phyloP scores from a whole-genome alignment of 2,888 invertebrate species.

The Allacma fusca region DNA sequence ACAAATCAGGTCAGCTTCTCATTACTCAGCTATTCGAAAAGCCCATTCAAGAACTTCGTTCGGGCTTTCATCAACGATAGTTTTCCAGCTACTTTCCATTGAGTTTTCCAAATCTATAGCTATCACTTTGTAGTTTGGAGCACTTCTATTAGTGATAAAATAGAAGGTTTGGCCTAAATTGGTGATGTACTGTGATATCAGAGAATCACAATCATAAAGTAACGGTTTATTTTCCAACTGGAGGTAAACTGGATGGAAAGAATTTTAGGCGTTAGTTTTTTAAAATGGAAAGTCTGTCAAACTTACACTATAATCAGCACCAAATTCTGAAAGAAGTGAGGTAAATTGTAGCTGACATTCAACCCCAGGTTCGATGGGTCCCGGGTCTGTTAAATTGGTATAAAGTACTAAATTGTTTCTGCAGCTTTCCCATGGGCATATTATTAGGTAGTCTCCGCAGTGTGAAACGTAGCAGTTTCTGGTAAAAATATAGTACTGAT shows the following conservation, averaged over 20 bases:
- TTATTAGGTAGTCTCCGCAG: slow-evolving; percentile 87
- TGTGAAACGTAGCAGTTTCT: slow-evolving; percentile 86
- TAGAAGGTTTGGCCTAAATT: slow-evolving; percentile 76
- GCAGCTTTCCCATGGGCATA: slow-evolving; percentile 85
- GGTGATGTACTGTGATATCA: slow-evolving; percentile 79
- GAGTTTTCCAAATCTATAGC: slow-evolving; percentile 80
- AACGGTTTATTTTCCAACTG: too few species aligned
- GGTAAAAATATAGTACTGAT: slow-evolving; percentile 60
- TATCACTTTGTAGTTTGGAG: slow-evolving; percentile 89
- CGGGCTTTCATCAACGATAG: slow-evolving; percentile 81
- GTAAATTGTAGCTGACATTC: slow-evolving; percentile 69
- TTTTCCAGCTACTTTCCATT: slow-evolving; percentile 79
- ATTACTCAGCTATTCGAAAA: slow-evolving; percentile 69
- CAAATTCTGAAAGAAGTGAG: slow-evolving; percentile 9
- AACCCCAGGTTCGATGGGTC: slow-evolving; percentile 84
- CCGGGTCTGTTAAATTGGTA: not conserved
- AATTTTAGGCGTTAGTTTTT: too few species aligned
- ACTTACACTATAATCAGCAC: slow-evolving; percentile 16
- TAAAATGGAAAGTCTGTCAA: not conserved
- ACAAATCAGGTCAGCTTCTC: not conserved
- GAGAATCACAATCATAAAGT: too few species aligned
- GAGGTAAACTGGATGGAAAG: too few species aligned
- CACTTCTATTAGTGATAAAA: slow-evolving; percentile 90
- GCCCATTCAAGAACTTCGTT: slow-evolving; percentile 91
- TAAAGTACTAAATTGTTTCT: slow-evolving; percentile 70